Percentiles rank a stretch among this genome's conserved stretches.
Evolutionary conservation across 2,113 vertebrate genomes (phyloP).

Genomic region (Megaceryle maxima): DNA sequence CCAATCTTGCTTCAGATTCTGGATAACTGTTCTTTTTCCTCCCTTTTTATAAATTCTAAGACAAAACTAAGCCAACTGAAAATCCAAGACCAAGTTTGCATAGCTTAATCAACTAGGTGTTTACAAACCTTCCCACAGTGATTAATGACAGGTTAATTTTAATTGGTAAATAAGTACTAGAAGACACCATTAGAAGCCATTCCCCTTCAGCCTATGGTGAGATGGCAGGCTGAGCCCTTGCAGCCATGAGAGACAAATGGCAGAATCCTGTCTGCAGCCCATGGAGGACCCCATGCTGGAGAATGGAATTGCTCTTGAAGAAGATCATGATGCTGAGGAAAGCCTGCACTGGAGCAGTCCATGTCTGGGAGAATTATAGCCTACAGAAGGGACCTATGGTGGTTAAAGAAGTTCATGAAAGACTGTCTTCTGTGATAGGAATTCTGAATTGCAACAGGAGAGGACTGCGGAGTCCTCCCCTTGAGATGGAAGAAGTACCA

Average conservation of each 20-base stretch:
- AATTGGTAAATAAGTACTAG: background rate
- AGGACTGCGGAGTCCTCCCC: background rate
- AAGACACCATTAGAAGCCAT: background rate
- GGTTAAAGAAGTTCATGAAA: background rate
- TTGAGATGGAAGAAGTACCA: background rate
- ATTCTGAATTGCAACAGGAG: background rate
- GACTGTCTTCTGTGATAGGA: background rate
- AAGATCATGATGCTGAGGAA: background rate
- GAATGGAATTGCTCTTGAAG: too few relatives aligned
- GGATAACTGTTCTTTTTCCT: accelerated
- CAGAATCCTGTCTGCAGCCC: too few relatives aligned
- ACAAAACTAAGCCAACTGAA: background rate
- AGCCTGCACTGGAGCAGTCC: background rate
- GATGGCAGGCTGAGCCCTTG: too few relatives aligned
- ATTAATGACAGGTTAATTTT: background rate
- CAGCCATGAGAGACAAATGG: too few relatives aligned
- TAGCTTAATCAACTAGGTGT: background rate
- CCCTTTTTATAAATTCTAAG: background rate
- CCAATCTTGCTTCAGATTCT: background rate
- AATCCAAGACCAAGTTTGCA: accelerated
- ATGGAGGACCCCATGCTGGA: too few relatives aligned
- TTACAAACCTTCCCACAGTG: background rate
- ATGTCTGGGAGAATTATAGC: background rate
- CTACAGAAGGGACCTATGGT: background rate
- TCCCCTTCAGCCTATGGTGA: too few relatives aligned